These are phyloP conservation scores for Scaptomyza tumidula DNA, from an alignment of 2,888 invertebrate species.

Conservation along the genomic window DNA sequence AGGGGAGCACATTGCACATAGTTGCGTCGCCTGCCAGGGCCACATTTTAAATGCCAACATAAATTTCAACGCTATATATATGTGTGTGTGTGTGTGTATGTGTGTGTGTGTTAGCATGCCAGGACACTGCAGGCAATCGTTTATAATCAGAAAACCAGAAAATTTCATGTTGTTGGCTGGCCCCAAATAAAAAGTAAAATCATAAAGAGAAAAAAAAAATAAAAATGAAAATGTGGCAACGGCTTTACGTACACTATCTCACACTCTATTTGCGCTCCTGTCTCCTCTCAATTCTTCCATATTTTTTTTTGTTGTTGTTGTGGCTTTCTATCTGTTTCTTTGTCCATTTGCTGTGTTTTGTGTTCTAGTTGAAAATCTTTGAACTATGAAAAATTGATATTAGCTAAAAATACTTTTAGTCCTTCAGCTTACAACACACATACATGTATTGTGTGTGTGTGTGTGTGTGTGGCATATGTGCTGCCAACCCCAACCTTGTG, in stretches of 20 bases:
- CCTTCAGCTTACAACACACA: slow-evolving; percentile 52
- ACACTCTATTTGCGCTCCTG: not conserved
- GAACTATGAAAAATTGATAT: slow-evolving; percentile 82
- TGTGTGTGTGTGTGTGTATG: slow-evolving; percentile 11
- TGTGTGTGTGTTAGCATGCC: slow-evolving; percentile 12
- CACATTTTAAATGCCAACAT: slow-evolving; percentile 71
- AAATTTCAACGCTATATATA: slow-evolving; percentile 42
- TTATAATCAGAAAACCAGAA: slow-evolving; percentile 77
- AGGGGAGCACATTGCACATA: slow-evolving; percentile 32
- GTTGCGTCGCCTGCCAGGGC: slow-evolving; percentile 45
- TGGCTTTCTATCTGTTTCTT: not conserved
- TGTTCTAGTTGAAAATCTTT: slow-evolving; percentile 72
- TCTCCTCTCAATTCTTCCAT: no score
- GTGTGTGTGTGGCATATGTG: slow-evolving; percentile 42
- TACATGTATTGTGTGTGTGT: not conserved
- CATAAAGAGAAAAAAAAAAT: not conserved
- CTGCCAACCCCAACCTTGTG: not conserved
- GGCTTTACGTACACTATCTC: slow-evolving; percentile 24
- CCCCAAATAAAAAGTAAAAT: slow-evolving; percentile 36
- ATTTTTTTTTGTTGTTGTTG: not conserved
- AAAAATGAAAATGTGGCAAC: slow-evolving; percentile 41
- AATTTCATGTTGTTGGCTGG: slow-evolving; percentile 70
- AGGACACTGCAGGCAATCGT: slow-evolving; percentile 73
- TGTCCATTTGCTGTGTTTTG: slow-evolving; percentile 30
- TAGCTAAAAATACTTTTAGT: slow-evolving; percentile 79